Evolutionary conservation across 1,140 invertebrate genomes (phyloP).

Genomic region (Drosophila bocki): DNA sequence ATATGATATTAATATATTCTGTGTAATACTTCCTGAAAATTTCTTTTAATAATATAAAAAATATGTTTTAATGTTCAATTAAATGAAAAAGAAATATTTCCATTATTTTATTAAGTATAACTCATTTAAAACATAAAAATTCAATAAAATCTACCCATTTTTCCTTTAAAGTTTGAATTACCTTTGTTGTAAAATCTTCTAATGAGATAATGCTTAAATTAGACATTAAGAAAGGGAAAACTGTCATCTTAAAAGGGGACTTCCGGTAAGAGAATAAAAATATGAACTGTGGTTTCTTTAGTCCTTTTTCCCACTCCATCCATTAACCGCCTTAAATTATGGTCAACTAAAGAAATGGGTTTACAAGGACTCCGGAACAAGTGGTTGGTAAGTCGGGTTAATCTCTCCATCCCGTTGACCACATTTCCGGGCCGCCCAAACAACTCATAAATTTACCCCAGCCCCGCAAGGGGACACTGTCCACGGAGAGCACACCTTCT

Average conservation of each 20-base stretch:
- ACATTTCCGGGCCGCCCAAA: constrained; percentile 3
- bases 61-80: neutral
- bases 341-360: constrained; percentile 22
- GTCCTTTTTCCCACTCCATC: constrained; percentile 1
- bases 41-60: neutral
- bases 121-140: neutral
- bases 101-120: no score
- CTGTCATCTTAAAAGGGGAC: neutral
- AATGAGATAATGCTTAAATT: constrained; percentile 2
- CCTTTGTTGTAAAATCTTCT: neutral
- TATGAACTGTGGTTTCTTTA: neutral
- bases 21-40: neutral
- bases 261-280: neutral
- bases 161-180: no score
- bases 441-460: constrained; percentile 39
- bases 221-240: neutral
- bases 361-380: constrained; percentile 36
- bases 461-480: constrained; percentile 22
- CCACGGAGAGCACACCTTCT: constrained; percentile 38
- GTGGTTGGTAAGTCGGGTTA: constrained; percentile 52
- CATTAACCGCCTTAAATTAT: constrained; percentile 19
- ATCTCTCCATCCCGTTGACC: constrained; percentile 53
- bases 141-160: neutral
- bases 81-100: no score
- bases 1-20: neutral